Evolutionary conservation across 2,113 vertebrate species (phyloP).

Genomic region (Microcebus griseorufus): DNA sequence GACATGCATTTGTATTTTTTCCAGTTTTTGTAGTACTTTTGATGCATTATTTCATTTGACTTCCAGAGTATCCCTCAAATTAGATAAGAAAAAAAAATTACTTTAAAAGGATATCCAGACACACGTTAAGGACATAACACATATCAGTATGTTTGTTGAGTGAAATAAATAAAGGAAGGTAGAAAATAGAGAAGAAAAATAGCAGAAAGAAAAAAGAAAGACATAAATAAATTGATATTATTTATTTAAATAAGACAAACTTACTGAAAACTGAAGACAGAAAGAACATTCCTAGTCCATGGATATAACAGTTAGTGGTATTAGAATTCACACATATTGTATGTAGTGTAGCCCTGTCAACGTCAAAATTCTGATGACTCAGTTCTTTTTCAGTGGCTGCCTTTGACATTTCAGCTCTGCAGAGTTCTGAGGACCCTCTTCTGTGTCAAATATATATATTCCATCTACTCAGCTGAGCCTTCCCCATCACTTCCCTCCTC

Average conservation of each 20-base stretch:
- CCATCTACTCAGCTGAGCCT: neutral
- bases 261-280: neutral
- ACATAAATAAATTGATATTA: neutral
- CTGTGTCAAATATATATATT: constrained; percentile 68
- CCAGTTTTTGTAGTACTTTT: neutral
- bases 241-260: neutral
- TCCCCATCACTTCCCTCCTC: neutral
- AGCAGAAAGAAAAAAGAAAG: neutral
- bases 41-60: neutral
- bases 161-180: neutral
- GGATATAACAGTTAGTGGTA: neutral
- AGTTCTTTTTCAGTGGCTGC: constrained; percentile 44
- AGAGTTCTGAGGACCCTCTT: constrained; percentile 17
- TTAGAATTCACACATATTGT: constrained; percentile 14
- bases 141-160: neutral
- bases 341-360: constrained; percentile 25
- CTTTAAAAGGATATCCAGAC: neutral
- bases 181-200: neutral
- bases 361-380: constrained; percentile 46
- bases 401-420: constrained; percentile 34
- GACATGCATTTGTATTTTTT: neutral
- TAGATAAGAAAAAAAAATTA: neutral
- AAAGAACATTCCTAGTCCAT: neutral
- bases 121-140: neutral
- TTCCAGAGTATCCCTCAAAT: neutral